phyloP scores from a whole-genome alignment of 2,113 vertebrate genomes.

The Etia nguti region DNA sequence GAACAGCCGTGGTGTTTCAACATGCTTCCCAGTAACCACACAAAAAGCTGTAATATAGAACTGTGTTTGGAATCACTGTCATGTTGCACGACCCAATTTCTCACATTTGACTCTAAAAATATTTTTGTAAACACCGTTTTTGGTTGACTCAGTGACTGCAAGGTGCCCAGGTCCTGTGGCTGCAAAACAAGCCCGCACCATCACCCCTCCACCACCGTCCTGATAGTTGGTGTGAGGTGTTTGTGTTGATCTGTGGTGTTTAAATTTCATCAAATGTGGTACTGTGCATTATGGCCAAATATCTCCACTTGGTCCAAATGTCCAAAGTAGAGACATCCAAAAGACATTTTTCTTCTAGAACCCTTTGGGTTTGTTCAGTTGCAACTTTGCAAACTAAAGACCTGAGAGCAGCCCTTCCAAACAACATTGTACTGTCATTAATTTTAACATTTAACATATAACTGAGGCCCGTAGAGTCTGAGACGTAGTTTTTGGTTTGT shows the following conservation, averaged over 20 bases:
- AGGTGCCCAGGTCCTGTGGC: background rate
- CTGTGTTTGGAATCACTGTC: no score
- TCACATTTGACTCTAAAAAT: no score
- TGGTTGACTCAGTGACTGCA: background rate
- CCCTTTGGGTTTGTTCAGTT: no score
- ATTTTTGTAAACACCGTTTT: background rate
- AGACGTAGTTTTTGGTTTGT: background rate
- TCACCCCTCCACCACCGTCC: background rate
- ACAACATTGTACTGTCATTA: no score
- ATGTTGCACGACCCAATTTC: no score
- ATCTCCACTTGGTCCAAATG: background rate
- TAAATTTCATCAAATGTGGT: background rate
- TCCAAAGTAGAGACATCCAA: background rate
- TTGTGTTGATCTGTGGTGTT: background rate
- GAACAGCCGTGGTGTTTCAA: no score
- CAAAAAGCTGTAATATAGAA: no score
- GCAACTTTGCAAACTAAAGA: background rate
- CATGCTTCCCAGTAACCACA: no score
- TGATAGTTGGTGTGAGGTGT: background rate
- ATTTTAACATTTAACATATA: no score
- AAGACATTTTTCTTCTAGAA: background rate
- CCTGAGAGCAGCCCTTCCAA: no score
- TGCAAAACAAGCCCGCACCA: background rate
- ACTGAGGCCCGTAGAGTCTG: background rate
- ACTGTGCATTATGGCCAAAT: background rate